phyloP scores from a whole-genome alignment of 2,888 invertebrate species.

The Leptinotarsa haldemani region DNA sequence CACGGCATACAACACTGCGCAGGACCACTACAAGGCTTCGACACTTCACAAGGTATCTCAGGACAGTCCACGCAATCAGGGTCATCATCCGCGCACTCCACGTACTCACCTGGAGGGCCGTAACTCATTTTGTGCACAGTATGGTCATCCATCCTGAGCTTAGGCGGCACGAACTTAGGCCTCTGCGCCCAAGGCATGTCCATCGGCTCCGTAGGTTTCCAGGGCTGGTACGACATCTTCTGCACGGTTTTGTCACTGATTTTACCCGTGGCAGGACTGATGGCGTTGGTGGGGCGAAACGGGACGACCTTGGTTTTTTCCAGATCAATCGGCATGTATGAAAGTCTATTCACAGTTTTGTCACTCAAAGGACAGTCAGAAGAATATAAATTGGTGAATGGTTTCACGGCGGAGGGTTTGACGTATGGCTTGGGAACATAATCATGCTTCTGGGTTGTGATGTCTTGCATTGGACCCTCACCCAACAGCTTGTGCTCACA shows the following conservation, averaged over 20 bases:
- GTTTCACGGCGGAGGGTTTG: slow-evolving; percentile 64
- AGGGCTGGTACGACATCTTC: slow-evolving; percentile 67
- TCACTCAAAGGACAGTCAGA: slow-evolving; percentile 65
- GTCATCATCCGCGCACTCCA: slow-evolving; percentile 70
- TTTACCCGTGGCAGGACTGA: slow-evolving; percentile 57
- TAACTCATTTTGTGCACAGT: slow-evolving; percentile 74
- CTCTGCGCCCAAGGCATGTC: slow-evolving; percentile 66
- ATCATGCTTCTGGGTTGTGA: slow-evolving; percentile 81
- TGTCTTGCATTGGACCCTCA: slow-evolving; percentile 76
- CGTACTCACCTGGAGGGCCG: slow-evolving; percentile 71
- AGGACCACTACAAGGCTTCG: slow-evolving; percentile 45
- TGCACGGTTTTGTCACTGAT: slow-evolving; percentile 62
- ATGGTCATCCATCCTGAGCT: slow-evolving; percentile 68
- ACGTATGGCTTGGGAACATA: slow-evolving; percentile 74
- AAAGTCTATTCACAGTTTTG: slow-evolving; percentile 71
- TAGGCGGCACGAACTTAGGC: slow-evolving; percentile 63
- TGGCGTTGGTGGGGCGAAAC: slow-evolving; percentile 56
- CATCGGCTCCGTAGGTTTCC: slow-evolving; percentile 61
- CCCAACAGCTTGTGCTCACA: slow-evolving; percentile 74
- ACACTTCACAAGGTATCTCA: slow-evolving; percentile 49
- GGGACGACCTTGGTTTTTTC: slow-evolving; percentile 58
- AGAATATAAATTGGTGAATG: slow-evolving; percentile 58
- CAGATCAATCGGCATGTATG: slow-evolving; percentile 67
- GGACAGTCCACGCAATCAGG: slow-evolving; percentile 67
- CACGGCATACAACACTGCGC: slow-evolving; percentile 58